phyloP scores from a whole-genome alignment of 2,113 vertebrate genomes.

The Lycaon pictus region DNA sequence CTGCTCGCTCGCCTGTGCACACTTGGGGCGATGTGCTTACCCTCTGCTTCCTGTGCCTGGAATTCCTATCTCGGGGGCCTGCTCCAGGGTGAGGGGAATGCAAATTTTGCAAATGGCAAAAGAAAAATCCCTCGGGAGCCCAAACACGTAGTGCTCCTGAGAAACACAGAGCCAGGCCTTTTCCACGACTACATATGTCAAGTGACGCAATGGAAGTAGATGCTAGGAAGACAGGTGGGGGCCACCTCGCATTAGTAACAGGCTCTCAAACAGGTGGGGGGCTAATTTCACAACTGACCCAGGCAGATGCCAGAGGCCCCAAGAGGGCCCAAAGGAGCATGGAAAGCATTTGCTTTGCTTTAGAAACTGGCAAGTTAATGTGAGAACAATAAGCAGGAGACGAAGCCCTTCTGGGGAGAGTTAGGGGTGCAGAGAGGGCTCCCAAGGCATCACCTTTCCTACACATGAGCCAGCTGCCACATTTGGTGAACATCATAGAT shows the following conservation, averaged over 20 bases:
- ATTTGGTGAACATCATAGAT: conserved; percentile 62
- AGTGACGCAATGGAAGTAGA: not conserved
- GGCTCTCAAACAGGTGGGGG: not conserved
- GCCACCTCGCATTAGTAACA: not conserved
- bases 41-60: not conserved
- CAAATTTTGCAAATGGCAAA: not conserved
- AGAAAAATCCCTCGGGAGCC: not conserved
- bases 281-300: conserved; percentile 8
- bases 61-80: not conserved
- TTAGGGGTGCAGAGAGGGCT: not conserved
- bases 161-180: conserved; percentile 23
- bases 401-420: conserved; percentile 6
- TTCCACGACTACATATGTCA: not conserved
- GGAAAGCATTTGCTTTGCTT: conserved; percentile 7
- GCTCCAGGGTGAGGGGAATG: not conserved
- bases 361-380: conserved; percentile 12
- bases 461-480: conserved; percentile 67
- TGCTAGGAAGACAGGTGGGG: not conserved
- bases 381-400: not conserved
- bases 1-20: not conserved
- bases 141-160: not conserved
- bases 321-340: not conserved
- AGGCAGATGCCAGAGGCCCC: not conserved
- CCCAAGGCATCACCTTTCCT: conserved; percentile 67
- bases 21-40: not conserved